phyloP scores from a whole-genome alignment of 2,113 vertebrate species.

The Pantherophis guttatus region DNA sequence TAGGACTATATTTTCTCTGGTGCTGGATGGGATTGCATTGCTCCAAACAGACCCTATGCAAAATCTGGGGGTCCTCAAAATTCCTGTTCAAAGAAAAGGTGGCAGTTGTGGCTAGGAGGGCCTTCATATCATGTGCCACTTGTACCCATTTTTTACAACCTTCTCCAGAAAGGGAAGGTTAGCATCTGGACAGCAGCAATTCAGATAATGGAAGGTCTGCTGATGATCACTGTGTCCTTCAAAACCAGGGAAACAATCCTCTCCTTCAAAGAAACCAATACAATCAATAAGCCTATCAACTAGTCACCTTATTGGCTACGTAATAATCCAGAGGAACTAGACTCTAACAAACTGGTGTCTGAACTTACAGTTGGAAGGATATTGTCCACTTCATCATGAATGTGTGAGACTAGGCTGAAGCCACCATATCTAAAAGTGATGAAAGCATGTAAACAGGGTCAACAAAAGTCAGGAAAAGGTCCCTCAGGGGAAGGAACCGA shows the following conservation, averaged over 20 bases:
- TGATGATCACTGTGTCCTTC: background rate
- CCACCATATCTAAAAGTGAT: no score
- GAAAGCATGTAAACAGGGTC: no score
- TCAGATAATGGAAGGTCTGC: background rate
- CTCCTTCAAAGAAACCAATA: background rate
- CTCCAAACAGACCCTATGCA: background rate
- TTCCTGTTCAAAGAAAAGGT: background rate
- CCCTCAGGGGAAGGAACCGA: no score
- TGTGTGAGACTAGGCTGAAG: no score
- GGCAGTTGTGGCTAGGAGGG: background rate
- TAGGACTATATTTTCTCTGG: background rate
- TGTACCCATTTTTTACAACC: background rate
- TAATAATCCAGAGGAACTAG: background rate
- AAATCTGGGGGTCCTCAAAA: background rate
- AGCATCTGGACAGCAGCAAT: background rate
- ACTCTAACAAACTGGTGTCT: background rate
- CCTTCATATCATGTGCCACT: background rate
- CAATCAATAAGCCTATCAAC: background rate
- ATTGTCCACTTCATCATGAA: background rate
- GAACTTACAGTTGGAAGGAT: background rate
- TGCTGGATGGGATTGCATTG: background rate
- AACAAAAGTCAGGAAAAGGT: no score
- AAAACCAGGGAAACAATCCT: background rate
- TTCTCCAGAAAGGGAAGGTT: background rate
- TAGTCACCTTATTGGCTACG: background rate